Conservation (phyloP, 2,113 vertebrate species). For the Hyperoodon ampullatus region DNA sequence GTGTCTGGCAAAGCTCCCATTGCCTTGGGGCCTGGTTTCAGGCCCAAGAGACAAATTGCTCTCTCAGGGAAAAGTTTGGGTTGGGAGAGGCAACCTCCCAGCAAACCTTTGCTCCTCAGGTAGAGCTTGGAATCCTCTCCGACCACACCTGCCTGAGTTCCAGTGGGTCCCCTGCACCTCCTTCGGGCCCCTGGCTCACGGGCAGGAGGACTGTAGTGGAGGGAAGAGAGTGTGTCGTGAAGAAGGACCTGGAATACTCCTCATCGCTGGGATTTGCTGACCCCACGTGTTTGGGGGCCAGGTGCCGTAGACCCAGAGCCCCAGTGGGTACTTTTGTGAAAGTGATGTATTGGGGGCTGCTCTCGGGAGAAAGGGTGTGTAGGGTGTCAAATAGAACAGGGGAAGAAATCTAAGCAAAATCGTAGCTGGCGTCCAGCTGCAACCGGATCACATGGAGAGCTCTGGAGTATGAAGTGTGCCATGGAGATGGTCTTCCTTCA, state of each 20-base stretch:
- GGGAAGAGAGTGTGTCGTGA: fast-evolving
- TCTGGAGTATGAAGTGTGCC: not conserved
- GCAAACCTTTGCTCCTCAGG: not conserved
- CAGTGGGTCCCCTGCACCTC: not conserved
- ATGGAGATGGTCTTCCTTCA: not conserved
- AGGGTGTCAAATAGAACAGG: not conserved
- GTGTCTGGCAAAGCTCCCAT: not conserved
- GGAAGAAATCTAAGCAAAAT: not conserved
- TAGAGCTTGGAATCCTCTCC: not conserved
- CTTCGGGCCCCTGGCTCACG: not conserved
- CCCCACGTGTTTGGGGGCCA: not conserved
- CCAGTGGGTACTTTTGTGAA: not conserved
- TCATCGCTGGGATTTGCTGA: not conserved
- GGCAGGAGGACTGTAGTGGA: not conserved
- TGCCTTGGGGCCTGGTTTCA: conserved; percentile 35
- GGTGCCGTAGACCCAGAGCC: not conserved
- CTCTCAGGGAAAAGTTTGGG: not conserved
- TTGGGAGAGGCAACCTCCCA: not conserved
- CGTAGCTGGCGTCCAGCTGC: not conserved
- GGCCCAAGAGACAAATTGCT: not conserved
- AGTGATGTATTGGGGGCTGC: not conserved
- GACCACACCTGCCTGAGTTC: not conserved
- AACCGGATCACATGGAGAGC: not conserved
- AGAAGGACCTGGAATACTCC: not conserved
- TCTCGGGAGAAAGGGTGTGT: not conserved